phyloP scores from a whole-genome alignment of 1,140 invertebrate species.

The Zaprionus vittiger region DNA sequence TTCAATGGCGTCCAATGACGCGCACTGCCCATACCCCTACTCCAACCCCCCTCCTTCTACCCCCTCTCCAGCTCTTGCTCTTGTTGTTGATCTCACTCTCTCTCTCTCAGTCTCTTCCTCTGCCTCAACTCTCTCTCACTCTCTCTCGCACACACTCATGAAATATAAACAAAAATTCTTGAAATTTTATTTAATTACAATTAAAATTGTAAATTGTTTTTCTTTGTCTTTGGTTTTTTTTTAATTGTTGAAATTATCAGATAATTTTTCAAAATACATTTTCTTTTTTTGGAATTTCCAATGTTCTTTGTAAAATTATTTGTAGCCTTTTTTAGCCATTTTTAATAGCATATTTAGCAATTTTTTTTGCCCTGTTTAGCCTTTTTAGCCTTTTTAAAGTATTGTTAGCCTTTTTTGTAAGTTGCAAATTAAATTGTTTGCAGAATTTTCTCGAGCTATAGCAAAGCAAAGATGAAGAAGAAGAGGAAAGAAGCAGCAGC shows the following conservation, averaged over 20 bases:
- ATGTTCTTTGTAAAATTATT: neutral
- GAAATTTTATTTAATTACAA: constrained; percentile 39
- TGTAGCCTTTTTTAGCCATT: neutral
- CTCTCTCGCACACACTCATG: constrained; percentile 3
- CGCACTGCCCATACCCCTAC: constrained; percentile 1
- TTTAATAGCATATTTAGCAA: neutral
- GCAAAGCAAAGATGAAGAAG: neutral
- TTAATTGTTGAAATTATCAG: neutral
- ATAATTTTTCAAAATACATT: neutral
- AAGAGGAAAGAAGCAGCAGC: neutral
- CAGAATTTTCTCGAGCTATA: constrained; percentile 54
- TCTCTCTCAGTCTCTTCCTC: neutral
- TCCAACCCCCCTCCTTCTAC: neutral
- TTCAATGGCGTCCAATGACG: constrained; percentile 48
- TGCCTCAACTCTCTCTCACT: neutral
- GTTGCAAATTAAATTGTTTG: constrained; percentile 21
- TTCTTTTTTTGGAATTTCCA: neutral
- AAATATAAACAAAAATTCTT: constrained; percentile 73
- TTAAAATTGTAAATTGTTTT: constrained; percentile 9
- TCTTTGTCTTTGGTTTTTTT: neutral
- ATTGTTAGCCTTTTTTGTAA: constrained; percentile 5
- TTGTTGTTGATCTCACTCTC: neutral
- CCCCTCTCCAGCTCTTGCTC: neutral
- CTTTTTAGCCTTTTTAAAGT: neutral
- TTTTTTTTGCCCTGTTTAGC: neutral